Base-by-base conservation (phyloP, 2,113 vertebrate genomes). In the Collichthys lucidus region DNA sequence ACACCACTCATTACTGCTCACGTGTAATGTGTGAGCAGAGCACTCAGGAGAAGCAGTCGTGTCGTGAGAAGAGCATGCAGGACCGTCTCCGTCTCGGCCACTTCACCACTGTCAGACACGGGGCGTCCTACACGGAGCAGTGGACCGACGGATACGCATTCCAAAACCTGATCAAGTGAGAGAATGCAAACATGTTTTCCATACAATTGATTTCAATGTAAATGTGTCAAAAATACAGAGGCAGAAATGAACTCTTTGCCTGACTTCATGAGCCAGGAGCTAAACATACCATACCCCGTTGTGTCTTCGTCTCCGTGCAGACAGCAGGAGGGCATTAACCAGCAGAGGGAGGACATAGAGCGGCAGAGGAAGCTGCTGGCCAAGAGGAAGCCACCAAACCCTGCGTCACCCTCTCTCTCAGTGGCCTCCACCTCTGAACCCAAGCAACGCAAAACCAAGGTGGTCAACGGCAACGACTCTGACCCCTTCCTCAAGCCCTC, bases 91-190 rank as follows among this genome's bases (percentile, higher is more conserved):
- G 98, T 60, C 96, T 99, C 59, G 98, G 98, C 69, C 98, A 99
- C 95, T 99, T 99, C 95, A 99, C 98, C 91, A 99, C 98, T 31
- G 98, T 99, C 92, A 95, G 98, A 93, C 98, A 99, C 67, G 98
- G 98, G 80, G 98, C 98, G 68, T 99, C 98, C 74, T 99, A 98
- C 95, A 98, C 98, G 8, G 98, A 99, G 91, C 98, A 99, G 94
- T 99, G 98, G 98, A 98, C 97, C 55, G 98, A 99, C 92, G 98
- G 98, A 90, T 99, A 98, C 91, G 98, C 98, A 91, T 99, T 99
- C 96, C 98, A 99, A 88, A 99, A 99, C 94, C 96, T 99, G 92
- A 97, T 99, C 94, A 99, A 99, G 98, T 99, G 94, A 96, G 94
- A 70, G 7, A 24, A 1, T 9, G 22, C 12, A 22, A 15, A 49